These are phyloP conservation scores for Dimorphilus gyrociliatus DNA, from an alignment of 2,888 invertebrate species.

Conservation along the genomic window DNA sequence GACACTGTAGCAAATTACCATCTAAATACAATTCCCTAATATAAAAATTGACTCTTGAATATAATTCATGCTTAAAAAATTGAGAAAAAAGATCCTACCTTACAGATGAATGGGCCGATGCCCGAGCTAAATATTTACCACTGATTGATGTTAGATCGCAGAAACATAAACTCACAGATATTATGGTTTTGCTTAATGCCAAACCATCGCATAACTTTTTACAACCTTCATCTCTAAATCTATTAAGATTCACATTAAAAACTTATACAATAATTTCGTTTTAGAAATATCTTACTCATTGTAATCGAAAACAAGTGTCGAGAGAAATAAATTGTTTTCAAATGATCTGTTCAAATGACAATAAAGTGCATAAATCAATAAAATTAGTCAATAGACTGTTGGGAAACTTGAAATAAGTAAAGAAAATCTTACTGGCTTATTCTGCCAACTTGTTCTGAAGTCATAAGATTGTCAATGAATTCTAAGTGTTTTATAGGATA, in stretches of 20 bases:
- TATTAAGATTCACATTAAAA: constrained; percentile 7
- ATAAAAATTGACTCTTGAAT: background rate
- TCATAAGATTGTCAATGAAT: constrained; percentile 28
- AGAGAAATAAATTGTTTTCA: constrained; percentile 17
- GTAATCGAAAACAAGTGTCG: constrained; percentile 27
- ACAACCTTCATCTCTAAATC: constrained; percentile 35
- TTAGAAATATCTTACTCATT: constrained; percentile 27
- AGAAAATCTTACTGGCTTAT: constrained; percentile 10
- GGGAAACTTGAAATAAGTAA: background rate
- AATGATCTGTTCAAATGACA: constrained; percentile 12
- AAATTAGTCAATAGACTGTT: constrained; percentile 1
- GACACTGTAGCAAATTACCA: constrained; percentile 33
- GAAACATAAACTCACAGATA: constrained; percentile 29
- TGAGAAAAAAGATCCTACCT: constrained; percentile 13
- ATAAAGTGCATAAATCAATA: background rate
- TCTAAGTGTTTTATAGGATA: constrained; percentile 25
- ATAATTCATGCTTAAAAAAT: background rate
- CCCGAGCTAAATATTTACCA: constrained; percentile 23
- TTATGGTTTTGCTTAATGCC: constrained; percentile 18
- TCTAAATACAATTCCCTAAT: constrained; percentile 31
- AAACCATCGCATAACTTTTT: constrained; percentile 25
- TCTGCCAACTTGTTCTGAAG: constrained; percentile 17
- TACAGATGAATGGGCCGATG: constrained; percentile 25
- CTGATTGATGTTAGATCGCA: constrained; percentile 27
- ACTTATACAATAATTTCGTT: background rate